Percentiles rank a stretch among this genome's conserved stretches.
phyloP scores from a whole-genome alignment of 2,113 vertebrate genomes.

The Aspidoscelis tigris region DNA sequence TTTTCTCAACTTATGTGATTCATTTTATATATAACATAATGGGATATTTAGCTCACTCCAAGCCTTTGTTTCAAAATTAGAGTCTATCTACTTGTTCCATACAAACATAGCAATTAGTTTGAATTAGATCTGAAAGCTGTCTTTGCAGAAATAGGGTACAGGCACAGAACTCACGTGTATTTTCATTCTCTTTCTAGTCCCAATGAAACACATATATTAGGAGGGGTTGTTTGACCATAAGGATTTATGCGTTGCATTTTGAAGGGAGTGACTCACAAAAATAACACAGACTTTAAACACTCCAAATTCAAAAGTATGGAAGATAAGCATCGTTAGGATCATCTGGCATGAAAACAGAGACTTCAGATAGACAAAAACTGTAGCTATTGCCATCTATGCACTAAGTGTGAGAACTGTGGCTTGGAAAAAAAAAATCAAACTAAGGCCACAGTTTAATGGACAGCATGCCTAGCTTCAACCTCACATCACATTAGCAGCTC shows the following conservation, averaged over 20 bases:
- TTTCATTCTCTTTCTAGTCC: constrained; percentile 13
- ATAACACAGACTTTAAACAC: neutral
- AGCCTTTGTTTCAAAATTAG: constrained; percentile 40
- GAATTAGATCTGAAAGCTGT: constrained; percentile 27
- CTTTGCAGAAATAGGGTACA: neutral
- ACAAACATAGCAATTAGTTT: constrained; percentile 34
- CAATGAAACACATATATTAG: neutral
- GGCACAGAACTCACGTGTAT: neutral
- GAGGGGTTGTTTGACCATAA: neutral
- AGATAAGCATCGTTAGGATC: neutral
- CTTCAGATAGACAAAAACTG: neutral
- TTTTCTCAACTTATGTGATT: constrained; percentile 40
- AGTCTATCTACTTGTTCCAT: constrained; percentile 36
- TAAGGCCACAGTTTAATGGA: constrained; percentile 8
- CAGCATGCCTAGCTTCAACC: constrained; percentile 3
- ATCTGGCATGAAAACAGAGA: neutral
- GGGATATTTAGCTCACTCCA: constrained; percentile 45
- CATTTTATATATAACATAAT: constrained; percentile 51
- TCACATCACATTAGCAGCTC: neutral
- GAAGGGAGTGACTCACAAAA: neutral
- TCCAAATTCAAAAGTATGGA: neutral
- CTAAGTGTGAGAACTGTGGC: neutral
- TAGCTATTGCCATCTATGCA: neutral
- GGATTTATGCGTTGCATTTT: neutral
- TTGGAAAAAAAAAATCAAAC: neutral